Evolutionary conservation across 2,888 invertebrate species (phyloP).

Genomic region (Apamea crenata): DNA sequence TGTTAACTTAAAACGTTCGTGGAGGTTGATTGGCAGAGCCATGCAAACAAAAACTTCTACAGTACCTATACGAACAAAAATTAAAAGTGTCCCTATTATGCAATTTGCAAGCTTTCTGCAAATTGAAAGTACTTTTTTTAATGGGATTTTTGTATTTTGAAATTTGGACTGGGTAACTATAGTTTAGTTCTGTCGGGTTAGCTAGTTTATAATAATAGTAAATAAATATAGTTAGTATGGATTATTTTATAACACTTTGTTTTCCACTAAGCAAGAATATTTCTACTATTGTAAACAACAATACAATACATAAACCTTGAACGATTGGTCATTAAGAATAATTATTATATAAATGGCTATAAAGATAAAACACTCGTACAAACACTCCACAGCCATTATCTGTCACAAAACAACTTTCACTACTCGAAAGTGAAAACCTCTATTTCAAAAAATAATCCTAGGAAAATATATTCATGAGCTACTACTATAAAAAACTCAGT

Average conservation of each 20-base stretch:
- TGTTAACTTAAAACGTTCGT: too few species aligned
- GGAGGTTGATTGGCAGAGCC: too few species aligned
- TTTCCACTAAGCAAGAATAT: too few species aligned
- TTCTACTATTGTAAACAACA: not conserved
- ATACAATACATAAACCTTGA: not conserved
- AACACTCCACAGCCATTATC: not conserved
- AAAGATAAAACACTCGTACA: constrained; percentile 1
- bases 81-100: too few species aligned
- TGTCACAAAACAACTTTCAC: not conserved
- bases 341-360: not conserved
- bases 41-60: too few species aligned
- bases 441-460: not conserved
- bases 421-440: not conserved
- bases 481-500: not conserved
- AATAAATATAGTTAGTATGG: not conserved
- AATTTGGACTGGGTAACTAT: not conserved
- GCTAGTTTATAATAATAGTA: not conserved
- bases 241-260: not conserved
- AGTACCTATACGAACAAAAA: too few species aligned
- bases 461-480: not conserved
- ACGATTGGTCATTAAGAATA: not conserved
- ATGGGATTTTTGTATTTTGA: not conserved
- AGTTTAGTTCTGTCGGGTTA: too few species aligned
- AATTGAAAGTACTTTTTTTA: not conserved
- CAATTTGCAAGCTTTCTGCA: too few species aligned